Base-by-base conservation (phyloP, 2,113 vertebrate species). In the Thunnus thynnus region DNA sequence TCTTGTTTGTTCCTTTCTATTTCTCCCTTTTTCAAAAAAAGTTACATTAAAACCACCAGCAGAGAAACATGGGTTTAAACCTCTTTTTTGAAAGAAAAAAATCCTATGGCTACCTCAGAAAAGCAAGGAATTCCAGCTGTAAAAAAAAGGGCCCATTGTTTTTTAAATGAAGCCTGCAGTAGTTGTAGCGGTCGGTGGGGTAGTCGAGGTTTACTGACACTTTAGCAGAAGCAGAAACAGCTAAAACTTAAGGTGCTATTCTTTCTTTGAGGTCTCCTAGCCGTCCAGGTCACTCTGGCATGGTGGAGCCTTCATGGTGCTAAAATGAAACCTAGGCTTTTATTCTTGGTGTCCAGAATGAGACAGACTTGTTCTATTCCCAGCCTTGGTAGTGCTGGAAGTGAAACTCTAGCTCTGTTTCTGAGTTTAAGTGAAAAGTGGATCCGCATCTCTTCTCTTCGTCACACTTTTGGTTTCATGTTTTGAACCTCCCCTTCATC, bases 21-120 rank as follows among this genome's bases (percentile, higher is more conserved):
- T 83, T 68, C 65, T 78, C 48, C 20, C 47, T 50, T 62, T 88
- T 81, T 84, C 14, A 90, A 73, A 60, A 84, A 86, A 79, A 89
- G 88, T 90, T 80, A 81, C 92, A 94, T 85, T 90, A 93, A 93
- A 93, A 92, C 72, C 85, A 91, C 76, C 87, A 85, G 90, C 86
- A 94, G 90, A 95, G 87, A 93, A 94, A 94, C 86, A 92, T 94
- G 89, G 93, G 90, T 94, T 95, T 80, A 83, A 89, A 94, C 85
- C 90, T 94, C 83, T 86, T 94, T 94, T 91, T 94, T 90, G 20
- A 30, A 65, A 71, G 18, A 67, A 72, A 72, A 80, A 77, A 61
- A 82, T 88, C 90, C 78, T 92, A 91, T 89, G 94, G 93, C 94
- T 96, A 95, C 94, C 94, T 96, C 95, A 95, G 86, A 92, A 91